A percentile compares a stretch with the other conserved stretches of the same genome.
These are phyloP conservation scores for Poecile montanus DNA, from an alignment of 2,797 vertebrate species.

Conservation along the genomic window DNA sequence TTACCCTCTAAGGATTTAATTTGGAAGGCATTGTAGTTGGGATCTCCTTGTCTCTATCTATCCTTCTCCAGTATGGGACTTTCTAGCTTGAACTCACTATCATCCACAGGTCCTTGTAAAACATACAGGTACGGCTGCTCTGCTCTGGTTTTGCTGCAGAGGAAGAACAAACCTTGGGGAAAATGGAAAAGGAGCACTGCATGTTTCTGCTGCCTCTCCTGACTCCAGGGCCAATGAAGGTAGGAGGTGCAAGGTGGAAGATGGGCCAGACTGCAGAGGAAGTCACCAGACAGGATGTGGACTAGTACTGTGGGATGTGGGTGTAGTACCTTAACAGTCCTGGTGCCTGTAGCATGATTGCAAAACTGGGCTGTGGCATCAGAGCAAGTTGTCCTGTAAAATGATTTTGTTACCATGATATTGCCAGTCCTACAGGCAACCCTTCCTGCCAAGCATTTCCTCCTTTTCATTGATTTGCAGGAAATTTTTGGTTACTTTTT, in stretches of 20 bases:
- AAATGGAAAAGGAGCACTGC: not conserved
- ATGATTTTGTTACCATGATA: not conserved
- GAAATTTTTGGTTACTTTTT: not conserved
- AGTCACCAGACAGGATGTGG: not conserved
- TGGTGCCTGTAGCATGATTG: accelerated
- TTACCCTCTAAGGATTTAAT: not conserved
- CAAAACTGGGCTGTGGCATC: not conserved
- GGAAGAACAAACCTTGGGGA: not conserved
- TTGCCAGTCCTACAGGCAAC: not conserved
- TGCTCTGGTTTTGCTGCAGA: not conserved
- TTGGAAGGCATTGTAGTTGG: not conserved
- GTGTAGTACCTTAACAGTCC: not conserved
- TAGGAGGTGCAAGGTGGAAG: not conserved
- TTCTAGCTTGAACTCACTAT: not conserved
- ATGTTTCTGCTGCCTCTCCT: not conserved
- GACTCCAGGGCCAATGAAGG: not conserved
- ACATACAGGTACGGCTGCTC: not conserved
- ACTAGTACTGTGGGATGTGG: not conserved
- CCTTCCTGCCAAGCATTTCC: not conserved
- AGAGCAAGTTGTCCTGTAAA: not conserved
- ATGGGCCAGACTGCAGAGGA: not conserved
- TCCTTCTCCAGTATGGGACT: not conserved
- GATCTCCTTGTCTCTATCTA: not conserved
- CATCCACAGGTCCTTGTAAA: not conserved
- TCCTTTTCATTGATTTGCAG: not conserved